A percentile compares a stretch with the other conserved stretches of the same genome.
Conservation (phyloP, 2,888 invertebrate genomes). For the Synergus laeviventris region DNA sequence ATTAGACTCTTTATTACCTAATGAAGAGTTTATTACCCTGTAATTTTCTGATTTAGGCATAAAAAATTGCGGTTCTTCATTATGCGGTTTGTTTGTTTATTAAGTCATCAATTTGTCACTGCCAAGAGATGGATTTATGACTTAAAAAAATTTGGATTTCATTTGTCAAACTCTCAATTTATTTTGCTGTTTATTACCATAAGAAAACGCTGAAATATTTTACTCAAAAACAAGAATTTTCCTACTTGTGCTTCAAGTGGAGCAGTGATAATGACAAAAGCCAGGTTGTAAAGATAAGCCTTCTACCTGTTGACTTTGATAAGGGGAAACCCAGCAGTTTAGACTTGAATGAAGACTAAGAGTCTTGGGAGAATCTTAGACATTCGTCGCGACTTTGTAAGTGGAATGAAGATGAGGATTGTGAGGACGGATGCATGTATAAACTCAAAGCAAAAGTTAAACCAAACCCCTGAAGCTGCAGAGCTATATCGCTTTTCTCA, state of each 20-base stretch:
- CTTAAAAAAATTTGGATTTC: not conserved
- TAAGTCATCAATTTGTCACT: not conserved
- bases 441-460: not conserved
- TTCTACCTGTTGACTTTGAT: conserved; percentile 36
- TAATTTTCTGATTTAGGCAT: not conserved
- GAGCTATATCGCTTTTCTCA: conserved; percentile 5
- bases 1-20: conserved; percentile 18
- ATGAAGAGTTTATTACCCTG: not conserved
- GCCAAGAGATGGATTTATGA: not conserved
- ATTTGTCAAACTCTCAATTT: not conserved
- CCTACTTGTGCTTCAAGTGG: conserved; percentile 6
- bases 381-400: not conserved
- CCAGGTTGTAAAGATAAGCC: conserved; percentile 22
- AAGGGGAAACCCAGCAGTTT: not conserved
- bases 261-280: conserved; percentile 22
- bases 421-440: conserved; percentile 10
- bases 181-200: not conserved
- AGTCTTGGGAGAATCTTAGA: not conserved
- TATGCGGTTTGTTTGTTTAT: conserved; percentile 2
- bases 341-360: not conserved
- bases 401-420: not conserved
- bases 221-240: not conserved
- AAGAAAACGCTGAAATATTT: too few species aligned
- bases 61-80: too few species aligned
- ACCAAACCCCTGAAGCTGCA: not conserved